A percentile compares a stretch with the other conserved stretches of the same genome.
phyloP scores from a whole-genome alignment of 2,797 vertebrate genomes.

The Vireo griseus region DNA sequence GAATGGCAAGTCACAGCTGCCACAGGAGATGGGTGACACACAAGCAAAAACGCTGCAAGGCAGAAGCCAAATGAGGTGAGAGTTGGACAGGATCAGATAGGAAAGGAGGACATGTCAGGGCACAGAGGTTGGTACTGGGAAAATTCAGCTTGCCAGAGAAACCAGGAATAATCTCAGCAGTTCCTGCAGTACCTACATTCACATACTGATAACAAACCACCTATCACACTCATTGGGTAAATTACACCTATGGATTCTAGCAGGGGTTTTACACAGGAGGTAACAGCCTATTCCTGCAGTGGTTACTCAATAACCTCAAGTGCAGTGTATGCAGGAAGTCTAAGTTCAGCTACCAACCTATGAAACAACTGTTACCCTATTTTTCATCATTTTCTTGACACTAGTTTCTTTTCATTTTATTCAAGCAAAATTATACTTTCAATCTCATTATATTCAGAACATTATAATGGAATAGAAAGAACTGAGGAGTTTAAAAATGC shows the following conservation, averaged over 20 bases:
- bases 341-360: background rate
- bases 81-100: background rate
- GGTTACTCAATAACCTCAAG: background rate
- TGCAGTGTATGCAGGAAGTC: background rate
- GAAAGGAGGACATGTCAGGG: background rate
- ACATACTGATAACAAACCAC: background rate
- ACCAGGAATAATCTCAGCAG: background rate
- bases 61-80: constrained; percentile 29
- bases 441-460: background rate
- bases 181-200: background rate
- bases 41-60: background rate
- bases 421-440: background rate
- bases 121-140: background rate
- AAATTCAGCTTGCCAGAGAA: background rate
- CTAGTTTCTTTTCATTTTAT: background rate
- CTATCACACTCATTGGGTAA: background rate
- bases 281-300: background rate
- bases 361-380: background rate
- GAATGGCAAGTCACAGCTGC: background rate
- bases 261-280: background rate
- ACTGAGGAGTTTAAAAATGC: background rate
- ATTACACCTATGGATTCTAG: background rate
- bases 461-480: background rate
- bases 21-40: background rate
- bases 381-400: background rate